Evolutionary conservation across 2,797 vertebrate genomes (phyloP), one percentile per base, ranked within the genome.

Genomic region (Peromyscus attwateri): DNA sequence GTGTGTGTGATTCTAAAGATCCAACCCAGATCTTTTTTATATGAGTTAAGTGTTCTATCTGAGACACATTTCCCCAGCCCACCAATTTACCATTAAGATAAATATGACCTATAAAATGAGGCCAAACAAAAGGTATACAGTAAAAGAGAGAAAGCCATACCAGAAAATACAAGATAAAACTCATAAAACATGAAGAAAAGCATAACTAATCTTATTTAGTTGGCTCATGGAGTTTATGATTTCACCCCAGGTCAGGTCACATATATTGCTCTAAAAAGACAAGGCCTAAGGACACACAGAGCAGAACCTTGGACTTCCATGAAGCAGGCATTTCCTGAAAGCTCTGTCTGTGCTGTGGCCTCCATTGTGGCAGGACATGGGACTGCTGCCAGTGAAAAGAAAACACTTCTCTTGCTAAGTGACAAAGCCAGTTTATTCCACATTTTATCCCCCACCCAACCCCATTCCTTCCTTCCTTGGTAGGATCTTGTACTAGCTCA

Each of bases 131-230:
- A 70, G 89, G 81, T 43, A 43, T 91, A 2, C 46, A 4, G 49
- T 80, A 34, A 94, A 68, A 62, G 83, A 87, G 40, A 95, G 62
- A 92, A 89, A 92, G 21, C 89, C n/a, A 14, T 95, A 81, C 3
- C 71, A 90, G 84, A 89, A 96, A 87, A 71, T 57, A 52, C 43
- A 93, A 93, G 83, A 19, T 91, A 94, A 96, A 89, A 80, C 17
- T 93, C 43, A 57, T 29, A 79, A 94, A 91, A 71, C 46, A 34
- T 62, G 29, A 92, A 92, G 13, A 46, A 91, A 93, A 87, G 16
- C 17, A 16, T 34, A 77, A 89, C 25, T 57, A 79, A 12, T 85
- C 19, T 92, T 96, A 91, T 94, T 95, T 90, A 92, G 88, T 83
- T 29, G 49, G 49, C 6, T 91, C 4, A 49, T 79, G 62, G 84